Base-by-base conservation (phyloP, 2,888 invertebrate species). In the Scaptomyza reducta region DNA sequence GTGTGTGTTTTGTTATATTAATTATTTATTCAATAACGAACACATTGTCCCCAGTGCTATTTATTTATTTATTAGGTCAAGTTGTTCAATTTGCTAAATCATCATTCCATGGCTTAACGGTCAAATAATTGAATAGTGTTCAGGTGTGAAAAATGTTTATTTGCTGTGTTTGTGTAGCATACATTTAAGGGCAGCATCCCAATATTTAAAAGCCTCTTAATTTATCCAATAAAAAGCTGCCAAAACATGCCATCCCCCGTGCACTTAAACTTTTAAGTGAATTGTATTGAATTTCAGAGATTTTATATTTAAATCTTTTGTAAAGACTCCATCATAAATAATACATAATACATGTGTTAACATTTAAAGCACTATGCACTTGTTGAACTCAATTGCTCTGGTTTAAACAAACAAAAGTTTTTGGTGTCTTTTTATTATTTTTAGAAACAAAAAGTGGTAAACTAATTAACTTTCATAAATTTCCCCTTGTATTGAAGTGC, bases 171-270 rank as follows among this genome's bases (percentile, higher is more conserved):
- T 14, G 18, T 67, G 33, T 74, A 44, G 68, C 57, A 53, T 50
- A 61, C 18, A 50, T 58, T 57, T 7, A 0, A 6, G 60, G 18
- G 50, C 41, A 25, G 14, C 10, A 2, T 22, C 14, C 11, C 1
- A n/a, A 29, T 31, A n/a, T 49, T 9, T 25, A 9, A 13, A 9
- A 18, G 18, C 4, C 40, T 44, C 40, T 56, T 35, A 56, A 57
- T 74, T 74, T 61, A 73, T 59, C 50, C 73, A 70, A 72, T 70
- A 54, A 41, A 27, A 31, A 6, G 22, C 10, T 40, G 42, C 7
- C 46, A 10, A 13, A n/a, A 5, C 42, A 46, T 29, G n/a, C 1
- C 13, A 18, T 33, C 7, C 6, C 13, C 46, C 38, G 31, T 35
- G 33, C 18, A 22, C 18, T 46, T 6, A 13, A 31, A 31, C 11